Percentiles rank a stretch among this genome's conserved stretches.
Conservation (phyloP, 1,140 invertebrate genomes). For the Orchestia grillus region DNA sequence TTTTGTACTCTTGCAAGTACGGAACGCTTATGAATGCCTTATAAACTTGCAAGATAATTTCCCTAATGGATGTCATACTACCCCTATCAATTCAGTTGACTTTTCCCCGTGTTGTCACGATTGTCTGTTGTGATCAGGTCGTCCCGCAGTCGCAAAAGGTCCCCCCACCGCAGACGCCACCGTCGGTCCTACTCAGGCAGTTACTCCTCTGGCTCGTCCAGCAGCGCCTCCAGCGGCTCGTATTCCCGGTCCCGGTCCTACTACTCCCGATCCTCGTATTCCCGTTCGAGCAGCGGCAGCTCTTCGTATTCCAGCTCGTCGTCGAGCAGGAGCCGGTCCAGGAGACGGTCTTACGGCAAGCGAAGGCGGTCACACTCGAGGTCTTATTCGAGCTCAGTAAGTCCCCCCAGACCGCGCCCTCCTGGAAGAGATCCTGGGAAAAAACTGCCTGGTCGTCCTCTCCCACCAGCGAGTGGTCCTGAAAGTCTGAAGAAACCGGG, state of each 20-base stretch:
- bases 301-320: constrained; percentile 60
- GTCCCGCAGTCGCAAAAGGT: constrained; percentile 56
- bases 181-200: constrained; percentile 65
- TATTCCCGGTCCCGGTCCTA: constrained; percentile 65
- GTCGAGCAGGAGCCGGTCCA: constrained; percentile 63
- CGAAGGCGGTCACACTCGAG: constrained; percentile 65
- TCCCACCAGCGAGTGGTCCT: constrained; percentile 51
- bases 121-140: constrained; percentile 36
- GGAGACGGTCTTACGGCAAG: constrained; percentile 60
- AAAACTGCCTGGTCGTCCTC: constrained; percentile 57
- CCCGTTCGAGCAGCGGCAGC: constrained; percentile 17
- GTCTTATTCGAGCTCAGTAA: constrained; percentile 60
- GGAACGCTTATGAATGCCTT: too few species aligned
- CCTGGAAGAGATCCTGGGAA: constrained; percentile 58
- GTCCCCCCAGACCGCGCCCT: constrained; percentile 58
- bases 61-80: too few species aligned
- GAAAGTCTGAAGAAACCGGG: constrained; percentile 58
- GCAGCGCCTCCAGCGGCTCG: constrained; percentile 58
- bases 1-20: too few species aligned
- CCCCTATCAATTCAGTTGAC: background rate
- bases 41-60: too few species aligned
- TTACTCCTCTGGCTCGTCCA: constrained; percentile 64
- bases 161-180: constrained; percentile 56
- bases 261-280: constrained; percentile 55
- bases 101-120: background rate